Evolutionary conservation across 1,140 invertebrate genomes (phyloP), one percentile per base, ranked within the genome.

Genomic region (Protaetia brevitarsis): DNA sequence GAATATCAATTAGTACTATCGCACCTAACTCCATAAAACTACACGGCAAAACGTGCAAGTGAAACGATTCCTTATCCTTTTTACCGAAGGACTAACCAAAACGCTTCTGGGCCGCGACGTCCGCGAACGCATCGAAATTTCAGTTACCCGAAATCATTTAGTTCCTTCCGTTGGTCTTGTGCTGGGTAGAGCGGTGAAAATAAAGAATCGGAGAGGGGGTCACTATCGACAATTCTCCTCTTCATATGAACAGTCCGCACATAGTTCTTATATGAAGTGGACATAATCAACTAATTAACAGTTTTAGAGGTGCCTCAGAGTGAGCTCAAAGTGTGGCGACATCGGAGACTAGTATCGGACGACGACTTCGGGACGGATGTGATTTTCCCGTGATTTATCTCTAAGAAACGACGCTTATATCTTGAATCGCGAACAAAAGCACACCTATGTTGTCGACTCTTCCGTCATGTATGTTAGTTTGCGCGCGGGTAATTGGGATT

Each of bases 231-330:
- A 70, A 66, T 68, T 66, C 67, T 71, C 67, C 65, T 64, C 51
- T 66, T 70, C 64, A 65, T 71, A 63, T 70, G 63, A 67, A 68
- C 69, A 71, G 69, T 71, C 69, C 68, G 65, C 69, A 68, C 66
- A 70, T 70, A 67, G 69, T 65, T 37, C 62, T 66, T 70, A 67
- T 70, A 70, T 61, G 66, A 68, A 70, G 57, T 67, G 62, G 66
- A 68, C 69, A 66, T 65, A 66, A 68, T 68, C 63, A 59, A 67
- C 64, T 64, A 70, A 65, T 68, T 68, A 68, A 58, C 67, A 68
- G 57, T 59, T 59, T 59, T 29, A 59, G 16, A 31, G 30, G 57
- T 59, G 57, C 29, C 57, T 51, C 41, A 51, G 41, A 16, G 8
- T 51, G 19, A 51, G 41, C 41, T 51, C 41, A 19, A 51, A 51